Percentiles rank a stretch among this genome's conserved stretches.
Evolutionary conservation across 2,797 vertebrate genomes (phyloP).

Genomic region (Steatocranus sp.): DNA sequence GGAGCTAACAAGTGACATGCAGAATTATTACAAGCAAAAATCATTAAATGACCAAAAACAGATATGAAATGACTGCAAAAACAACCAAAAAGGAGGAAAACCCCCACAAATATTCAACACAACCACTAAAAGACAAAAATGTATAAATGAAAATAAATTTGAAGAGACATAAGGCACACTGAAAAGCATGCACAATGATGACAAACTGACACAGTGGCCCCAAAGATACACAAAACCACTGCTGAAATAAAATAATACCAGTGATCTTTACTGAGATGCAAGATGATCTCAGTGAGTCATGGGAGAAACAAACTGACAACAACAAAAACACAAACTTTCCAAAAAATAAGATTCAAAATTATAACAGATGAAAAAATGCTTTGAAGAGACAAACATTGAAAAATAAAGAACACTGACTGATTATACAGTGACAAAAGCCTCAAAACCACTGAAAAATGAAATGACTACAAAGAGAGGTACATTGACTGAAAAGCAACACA

Average conservation of each 20-base stretch:
- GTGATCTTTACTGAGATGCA: not conserved
- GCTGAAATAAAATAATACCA: not conserved
- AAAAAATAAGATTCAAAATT: not conserved
- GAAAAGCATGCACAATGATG: fast-evolving
- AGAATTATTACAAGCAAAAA: no score
- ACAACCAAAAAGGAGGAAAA: fast-evolving
- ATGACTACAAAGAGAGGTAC: fast-evolving
- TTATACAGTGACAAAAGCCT: not conserved
- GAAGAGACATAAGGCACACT: not conserved
- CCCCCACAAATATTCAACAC: not conserved
- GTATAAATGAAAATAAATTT: fast-evolving
- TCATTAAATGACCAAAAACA: not conserved
- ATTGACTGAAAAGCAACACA: not conserved
- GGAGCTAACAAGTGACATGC: not conserved
- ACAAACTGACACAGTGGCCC: not conserved
- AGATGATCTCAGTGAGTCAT: not conserved
- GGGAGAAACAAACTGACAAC: not conserved
- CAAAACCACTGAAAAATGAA: not conserved
- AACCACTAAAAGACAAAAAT: not conserved
- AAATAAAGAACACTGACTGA: not conserved
- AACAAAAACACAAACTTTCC: not conserved
- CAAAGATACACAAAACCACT: not conserved
- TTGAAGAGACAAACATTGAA: not conserved
- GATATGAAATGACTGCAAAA: not conserved
- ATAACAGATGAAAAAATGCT: not conserved